These are phyloP conservation scores for Cyprinodon brontotheroides DNA, from an alignment of 2,113 vertebrate genomes.

Conservation along the genomic window DNA sequence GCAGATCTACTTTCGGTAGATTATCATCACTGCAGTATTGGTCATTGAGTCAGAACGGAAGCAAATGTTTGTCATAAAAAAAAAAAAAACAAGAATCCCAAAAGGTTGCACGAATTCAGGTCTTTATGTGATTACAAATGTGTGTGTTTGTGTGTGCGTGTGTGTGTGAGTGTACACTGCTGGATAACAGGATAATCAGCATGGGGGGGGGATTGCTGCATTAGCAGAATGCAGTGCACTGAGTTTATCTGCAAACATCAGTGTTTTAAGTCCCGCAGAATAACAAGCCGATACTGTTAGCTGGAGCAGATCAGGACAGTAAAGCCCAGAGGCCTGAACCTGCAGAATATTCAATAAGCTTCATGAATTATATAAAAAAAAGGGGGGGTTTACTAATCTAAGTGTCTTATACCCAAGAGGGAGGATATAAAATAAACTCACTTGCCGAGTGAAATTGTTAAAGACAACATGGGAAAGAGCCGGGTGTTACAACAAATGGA, in stretches of 20 bases:
- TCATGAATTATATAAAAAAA: conserved; percentile 39
- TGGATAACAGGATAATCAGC: conserved; percentile 74
- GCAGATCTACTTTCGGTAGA: background rate
- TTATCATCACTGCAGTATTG: conserved; percentile 18
- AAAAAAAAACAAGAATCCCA: conserved; percentile 29
- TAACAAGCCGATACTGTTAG: conserved; percentile 52
- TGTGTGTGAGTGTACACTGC: conserved; percentile 28
- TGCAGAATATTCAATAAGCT: conserved; percentile 61
- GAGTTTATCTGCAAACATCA: conserved; percentile 76
- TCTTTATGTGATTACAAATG: conserved; percentile 25
- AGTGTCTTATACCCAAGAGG: background rate
- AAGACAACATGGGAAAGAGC: conserved; percentile 1
- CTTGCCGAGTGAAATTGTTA: conserved; percentile 6
- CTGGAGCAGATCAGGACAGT: conserved; percentile 39
- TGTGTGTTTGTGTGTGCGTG: conserved; percentile 25
- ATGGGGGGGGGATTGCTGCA: conserved; percentile 70
- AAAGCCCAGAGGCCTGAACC: conserved; percentile 23
- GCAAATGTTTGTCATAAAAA: conserved; percentile 47
- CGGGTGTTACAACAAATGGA: background rate
- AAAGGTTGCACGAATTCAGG: conserved; percentile 42
- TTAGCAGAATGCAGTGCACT: conserved; percentile 66
- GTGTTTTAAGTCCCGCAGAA: conserved; percentile 72
- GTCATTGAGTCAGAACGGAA: conserved; percentile 13
- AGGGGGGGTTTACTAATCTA: conserved; percentile 10
- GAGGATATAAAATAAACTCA: conserved; percentile 13